Base-by-base conservation (phyloP, 2,888 invertebrate genomes). In the Xanthorhoe designata region DNA sequence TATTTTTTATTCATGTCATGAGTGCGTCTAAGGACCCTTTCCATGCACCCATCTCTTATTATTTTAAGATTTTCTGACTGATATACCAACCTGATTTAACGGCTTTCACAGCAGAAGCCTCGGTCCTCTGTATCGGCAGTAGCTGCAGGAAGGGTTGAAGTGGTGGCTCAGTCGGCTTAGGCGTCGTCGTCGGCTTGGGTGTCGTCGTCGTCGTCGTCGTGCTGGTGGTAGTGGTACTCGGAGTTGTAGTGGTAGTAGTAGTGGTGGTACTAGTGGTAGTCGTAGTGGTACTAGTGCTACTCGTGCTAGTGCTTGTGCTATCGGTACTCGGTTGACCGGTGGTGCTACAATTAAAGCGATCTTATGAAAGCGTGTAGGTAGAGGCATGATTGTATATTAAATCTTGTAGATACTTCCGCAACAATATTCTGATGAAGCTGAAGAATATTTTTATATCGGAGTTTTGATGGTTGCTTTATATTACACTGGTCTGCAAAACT, bases 201-300 rank as follows among this genome's bases (percentile, higher is more conserved):
- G 85, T 83, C n/a, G 87, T 84, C 1, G 86, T 89, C 0, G 89
- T 87, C 1, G 90, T 87, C 13, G 86, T 87, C 24, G 89, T 80
- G 76, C 83, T 89, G 80, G 89, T 89, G 75, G 92, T 89, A 82
- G 87, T 90, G 64, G 90, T 84, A 68, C 89, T 87, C 70, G 90
- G 60, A 15, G 82, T 88, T 9, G 83, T 87, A 24, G 83, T 88
- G 15, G 82, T 86, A 45, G 85, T 84, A 45, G 88, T 86, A n/a
- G 84, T 88, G 1, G 88, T 86, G 0, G 85, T 88, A 10, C 84
- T 86, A 6, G 81, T 84, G 0, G 82, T 82, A 7, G 81, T 85
- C 1, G 80, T 85, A 49, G 32, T 32, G 32, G 32, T 32, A 32
- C 80, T 86, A 17, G 83, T 83, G 49, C 81, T 81, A 51, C 78